Evolutionary conservation across 2,113 vertebrate genomes (phyloP), one percentile per base, ranked within the genome.

Genomic region (Thryonomys swinderianus): DNA sequence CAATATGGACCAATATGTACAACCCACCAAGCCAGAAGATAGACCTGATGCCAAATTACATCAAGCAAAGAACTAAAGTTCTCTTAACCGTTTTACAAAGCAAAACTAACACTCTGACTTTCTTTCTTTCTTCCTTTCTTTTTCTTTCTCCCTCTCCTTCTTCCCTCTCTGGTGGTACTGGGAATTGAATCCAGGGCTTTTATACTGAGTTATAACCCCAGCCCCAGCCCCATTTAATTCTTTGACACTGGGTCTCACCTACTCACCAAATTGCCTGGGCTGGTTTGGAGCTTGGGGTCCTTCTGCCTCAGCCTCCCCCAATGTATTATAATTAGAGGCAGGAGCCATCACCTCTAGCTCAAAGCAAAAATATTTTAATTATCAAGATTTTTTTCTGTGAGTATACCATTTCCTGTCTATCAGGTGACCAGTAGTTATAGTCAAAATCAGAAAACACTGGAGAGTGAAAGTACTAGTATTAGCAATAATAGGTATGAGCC

Each of bases 361-460:
- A 78, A 53, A 78, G 69, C 7, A 51, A 88, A 74, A 82, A 53
- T 91, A 88, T 71, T 84, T 82, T 82, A 85, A 91, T 78, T 95
- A 91, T 51, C 23, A 57, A 88, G 51, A 57, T 94, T 90, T 87
- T 55, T 85, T 87, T 93, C 64, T 25, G 14, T 34, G 25, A 88
- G 27, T 37, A 91, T 59, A 66, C 61, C 17, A n/a, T 89, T 96
- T 94, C 67, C 83, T 91, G 53, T 45, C 48, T 86, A 84, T 85
- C 86, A 61, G 40, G 67, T 94, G 74, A 91, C 62, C 45, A 40
- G 92, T 89, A 92, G 92, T 93, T 90, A 90, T 17, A 96, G 37
- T 64, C 53, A 42, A 76, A 91, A 92, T 57, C 61, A 95, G 80
- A 8, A 92, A 66, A 88, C 40, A 25, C 0, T 12, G 2, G 80